Conservation (phyloP, 53 echinoderm and acorn worm species). For the Pentamera pediparva region DNA sequence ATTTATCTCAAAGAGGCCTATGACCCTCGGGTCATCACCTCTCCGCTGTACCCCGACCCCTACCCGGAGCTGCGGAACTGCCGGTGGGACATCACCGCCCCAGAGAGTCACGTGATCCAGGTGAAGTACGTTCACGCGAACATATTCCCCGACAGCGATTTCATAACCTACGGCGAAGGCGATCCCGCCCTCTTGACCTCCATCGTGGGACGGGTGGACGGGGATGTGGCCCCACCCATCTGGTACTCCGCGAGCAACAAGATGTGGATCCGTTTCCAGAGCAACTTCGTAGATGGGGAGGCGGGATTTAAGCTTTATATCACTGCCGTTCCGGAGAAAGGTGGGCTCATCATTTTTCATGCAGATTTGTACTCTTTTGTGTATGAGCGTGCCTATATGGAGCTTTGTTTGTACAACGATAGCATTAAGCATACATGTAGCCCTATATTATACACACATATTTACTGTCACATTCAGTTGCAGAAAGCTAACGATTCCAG, state of each 20-base stretch:
- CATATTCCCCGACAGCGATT: neutral
- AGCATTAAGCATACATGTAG: no score
- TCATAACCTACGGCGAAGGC: neutral
- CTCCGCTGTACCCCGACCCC: neutral
- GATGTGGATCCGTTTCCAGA: constrained; percentile 7
- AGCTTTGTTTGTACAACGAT: no score
- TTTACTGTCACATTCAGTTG: no score
- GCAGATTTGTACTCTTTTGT: no score
- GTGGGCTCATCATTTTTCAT: no score
- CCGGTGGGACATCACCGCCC: neutral
- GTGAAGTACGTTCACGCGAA: neutral
- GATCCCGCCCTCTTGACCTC: neutral
- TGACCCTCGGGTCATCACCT: no score
- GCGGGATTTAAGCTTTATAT: neutral
- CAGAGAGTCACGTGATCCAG: constrained; percentile 4
- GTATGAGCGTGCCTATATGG: no score
- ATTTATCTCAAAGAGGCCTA: no score
- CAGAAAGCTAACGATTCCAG: no score
- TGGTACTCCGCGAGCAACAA: neutral
- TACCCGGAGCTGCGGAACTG: constrained; percentile 1
- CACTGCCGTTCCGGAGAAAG: neutral
- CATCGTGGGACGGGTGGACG: neutral
- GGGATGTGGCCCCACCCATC: neutral
- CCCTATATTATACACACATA: no score
- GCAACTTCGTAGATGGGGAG: neutral